Base-by-base conservation (phyloP, 1,140 invertebrate genomes). In the Sycobia sp. region DNA sequence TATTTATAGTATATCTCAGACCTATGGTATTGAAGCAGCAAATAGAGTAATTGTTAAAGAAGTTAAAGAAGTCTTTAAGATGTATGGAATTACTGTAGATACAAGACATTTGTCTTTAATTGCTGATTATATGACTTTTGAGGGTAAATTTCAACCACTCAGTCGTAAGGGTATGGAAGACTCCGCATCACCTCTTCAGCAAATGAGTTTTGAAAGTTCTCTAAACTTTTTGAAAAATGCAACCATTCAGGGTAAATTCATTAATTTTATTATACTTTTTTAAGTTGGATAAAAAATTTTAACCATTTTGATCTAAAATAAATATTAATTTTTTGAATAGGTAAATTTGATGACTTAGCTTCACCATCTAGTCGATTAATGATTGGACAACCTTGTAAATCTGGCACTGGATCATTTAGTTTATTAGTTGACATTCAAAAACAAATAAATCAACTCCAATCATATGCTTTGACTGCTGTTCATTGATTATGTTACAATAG, bases 41-140 rank as follows among this genome's bases (percentile, higher is more conserved):
- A 86, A 88, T 44, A 89, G 89, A 78, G 91, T 95, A 9, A 93
- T 99, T 56, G 88, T 95, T 20, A 90, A 88, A 69, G 96, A 98
- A 86, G 90, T 97, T 32, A 88, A 90, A 75, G 91, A 94, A 76
- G 95, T 97, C 14, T 98, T 98, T 77, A 91, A 90, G 71, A 94
- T 95, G 4, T 99, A 99, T 75, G 96, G 96, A 22, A 99, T 99
- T 72, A 87, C 88, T 16, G 95, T 99, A 0, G 95, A 99, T 84
- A 88, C 91, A 3, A 84, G 96, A 36, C 98, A 99, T 87, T 84
- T 99, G 62, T 89, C 88, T 0, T 82, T 99, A 0, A 89, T 99
- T 57, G 93, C 96, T 0, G 97, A 99, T 82, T 99, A 98, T 76
- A 99, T 99, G 97, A 99, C 96, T 0, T 96, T 89, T 71, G 91